These are phyloP conservation scores for Glandiceps talaboti DNA, from an alignment of 53 echinoderm and acorn worm genomes.

Conservation along the genomic window DNA sequence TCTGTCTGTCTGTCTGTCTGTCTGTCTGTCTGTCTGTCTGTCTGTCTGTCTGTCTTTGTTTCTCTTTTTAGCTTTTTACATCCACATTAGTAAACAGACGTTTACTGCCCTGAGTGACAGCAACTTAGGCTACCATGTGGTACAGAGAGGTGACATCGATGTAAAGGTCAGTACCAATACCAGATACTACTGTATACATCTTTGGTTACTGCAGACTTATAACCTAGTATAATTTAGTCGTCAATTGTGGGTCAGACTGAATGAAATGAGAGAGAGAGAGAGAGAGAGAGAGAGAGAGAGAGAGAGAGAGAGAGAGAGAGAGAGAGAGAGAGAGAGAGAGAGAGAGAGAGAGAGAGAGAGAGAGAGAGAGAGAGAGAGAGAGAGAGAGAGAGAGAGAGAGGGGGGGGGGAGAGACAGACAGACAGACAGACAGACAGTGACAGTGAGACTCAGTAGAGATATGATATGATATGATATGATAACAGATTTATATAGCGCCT, in stretches of 20 bases:
- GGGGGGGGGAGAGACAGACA: background rate
- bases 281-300: slow-evolving; percentile 1
- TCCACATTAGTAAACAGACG: background rate
- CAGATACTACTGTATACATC: too few species aligned
- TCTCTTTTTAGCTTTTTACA: background rate
- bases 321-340: background rate
- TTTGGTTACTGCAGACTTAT: too few species aligned
- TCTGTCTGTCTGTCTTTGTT: background rate
- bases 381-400: slow-evolving; percentile 1
- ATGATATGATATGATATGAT: background rate
- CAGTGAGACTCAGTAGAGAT: background rate
- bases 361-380: slow-evolving; percentile 1
- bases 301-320: background rate
- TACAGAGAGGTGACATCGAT: background rate
- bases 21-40: slow-evolving; percentile 1
- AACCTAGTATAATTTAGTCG: too few species aligned
- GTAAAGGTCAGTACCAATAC: background rate
- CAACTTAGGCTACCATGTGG: background rate
- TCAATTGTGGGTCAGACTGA: background rate
- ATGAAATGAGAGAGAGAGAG: background rate
- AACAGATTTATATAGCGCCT: too few species aligned
- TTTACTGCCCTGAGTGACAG: background rate
- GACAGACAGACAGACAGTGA: background rate
- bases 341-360: background rate
- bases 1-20: background rate